Evolutionary conservation across 2,113 vertebrate genomes (phyloP).

Genomic region (Taurulus bubalis): DNA sequence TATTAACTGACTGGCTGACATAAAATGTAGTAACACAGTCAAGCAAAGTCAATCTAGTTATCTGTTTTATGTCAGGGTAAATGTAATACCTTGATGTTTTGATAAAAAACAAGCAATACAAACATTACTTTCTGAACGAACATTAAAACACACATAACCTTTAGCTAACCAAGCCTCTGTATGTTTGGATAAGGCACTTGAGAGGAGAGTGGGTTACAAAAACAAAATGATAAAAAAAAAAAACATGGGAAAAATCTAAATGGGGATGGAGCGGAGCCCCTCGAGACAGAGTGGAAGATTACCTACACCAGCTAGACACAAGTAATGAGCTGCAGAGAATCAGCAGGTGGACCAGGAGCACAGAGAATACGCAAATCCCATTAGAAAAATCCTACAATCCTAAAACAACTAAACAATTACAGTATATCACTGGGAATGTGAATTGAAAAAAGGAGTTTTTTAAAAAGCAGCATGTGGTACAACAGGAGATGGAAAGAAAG

Average conservation of each 20-base stretch:
- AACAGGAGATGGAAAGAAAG: neutral
- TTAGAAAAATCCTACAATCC: conserved; percentile 26
- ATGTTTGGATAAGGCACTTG: conserved; percentile 11
- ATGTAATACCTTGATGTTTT: neutral
- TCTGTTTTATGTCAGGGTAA: neutral
- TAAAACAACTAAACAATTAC: conserved; percentile 40
- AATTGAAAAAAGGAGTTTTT: conserved; percentile 1
- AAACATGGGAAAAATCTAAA: conserved; percentile 39
- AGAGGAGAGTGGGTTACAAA: conserved; percentile 35
- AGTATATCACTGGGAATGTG: conserved; percentile 4
- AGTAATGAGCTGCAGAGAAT: conserved; percentile 66
- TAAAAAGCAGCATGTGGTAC: neutral
- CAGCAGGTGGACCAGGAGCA: conserved; percentile 26
- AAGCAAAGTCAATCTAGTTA: neutral
- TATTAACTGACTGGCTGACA: neutral
- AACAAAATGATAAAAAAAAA: conserved; percentile 39
- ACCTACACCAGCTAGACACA: conserved; percentile 55
- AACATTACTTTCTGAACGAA: neutral
- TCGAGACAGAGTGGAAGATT: conserved; percentile 55
- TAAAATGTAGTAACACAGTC: neutral
- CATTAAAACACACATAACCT: conserved; percentile 1
- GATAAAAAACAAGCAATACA: neutral
- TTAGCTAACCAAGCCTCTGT: neutral
- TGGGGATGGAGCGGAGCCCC: conserved; percentile 24
- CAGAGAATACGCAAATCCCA: conserved; percentile 36